phyloP scores from a whole-genome alignment of 2,797 vertebrate genomes.

The Falco concolor region DNA sequence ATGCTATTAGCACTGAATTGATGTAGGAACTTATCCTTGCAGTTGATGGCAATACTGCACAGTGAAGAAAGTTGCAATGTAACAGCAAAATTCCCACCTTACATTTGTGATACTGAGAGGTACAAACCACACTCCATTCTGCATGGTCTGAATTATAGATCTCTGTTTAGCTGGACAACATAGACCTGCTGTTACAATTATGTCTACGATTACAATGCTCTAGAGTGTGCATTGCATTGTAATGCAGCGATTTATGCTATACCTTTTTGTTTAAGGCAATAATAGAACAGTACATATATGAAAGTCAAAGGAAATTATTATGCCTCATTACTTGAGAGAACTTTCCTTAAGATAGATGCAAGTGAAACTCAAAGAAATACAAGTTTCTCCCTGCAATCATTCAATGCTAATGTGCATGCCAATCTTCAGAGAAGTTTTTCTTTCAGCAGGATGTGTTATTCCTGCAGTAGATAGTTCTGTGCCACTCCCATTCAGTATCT shows the following conservation, averaged over 20 bases:
- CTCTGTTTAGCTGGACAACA: slow-evolving; percentile 62
- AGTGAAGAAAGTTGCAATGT: neutral
- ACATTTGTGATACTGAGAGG: slow-evolving; percentile 58
- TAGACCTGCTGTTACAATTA: slow-evolving; percentile 64
- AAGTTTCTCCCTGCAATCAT: neutral
- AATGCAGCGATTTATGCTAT: slow-evolving; percentile 44
- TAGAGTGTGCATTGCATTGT: slow-evolving; percentile 35
- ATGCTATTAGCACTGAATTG: slow-evolving; percentile 43
- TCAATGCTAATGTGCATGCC: neutral
- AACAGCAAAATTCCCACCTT: slow-evolving; percentile 44
- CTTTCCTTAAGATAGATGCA: neutral
- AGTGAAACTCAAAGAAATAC: neutral
- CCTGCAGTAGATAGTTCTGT: neutral
- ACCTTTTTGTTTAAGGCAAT: slow-evolving; percentile 19
- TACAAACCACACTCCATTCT: slow-evolving; percentile 44
- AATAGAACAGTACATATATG: neutral
- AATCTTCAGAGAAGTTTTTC: neutral
- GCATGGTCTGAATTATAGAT: slow-evolving; percentile 75
- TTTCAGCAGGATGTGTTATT: neutral
- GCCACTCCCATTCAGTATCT: neutral
- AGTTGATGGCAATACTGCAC: neutral
- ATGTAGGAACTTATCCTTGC: slow-evolving; percentile 40
- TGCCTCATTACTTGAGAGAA: neutral
- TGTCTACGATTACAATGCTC: slow-evolving; percentile 33
- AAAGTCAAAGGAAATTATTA: neutral